Conservation (phyloP, 1,140 invertebrate genomes). For the Plectrocnemia conspersa region DNA sequence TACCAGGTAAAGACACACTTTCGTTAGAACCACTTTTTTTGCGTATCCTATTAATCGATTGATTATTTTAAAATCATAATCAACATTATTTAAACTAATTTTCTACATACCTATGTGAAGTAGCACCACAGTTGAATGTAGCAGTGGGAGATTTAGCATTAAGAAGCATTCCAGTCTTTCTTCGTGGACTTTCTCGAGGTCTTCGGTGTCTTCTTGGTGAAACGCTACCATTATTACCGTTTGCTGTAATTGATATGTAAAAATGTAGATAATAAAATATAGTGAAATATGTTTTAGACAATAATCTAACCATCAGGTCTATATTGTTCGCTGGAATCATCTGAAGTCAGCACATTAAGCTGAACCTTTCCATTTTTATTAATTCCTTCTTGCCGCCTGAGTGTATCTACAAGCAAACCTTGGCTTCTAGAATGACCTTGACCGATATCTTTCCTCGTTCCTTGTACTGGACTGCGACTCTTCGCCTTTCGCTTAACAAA, state of each 20-base stretch:
- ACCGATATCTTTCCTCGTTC: slow-evolving; percentile 39
- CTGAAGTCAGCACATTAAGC: slow-evolving; percentile 58
- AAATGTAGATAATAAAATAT: not conserved
- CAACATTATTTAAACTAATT: not conserved
- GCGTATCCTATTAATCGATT: slow-evolving; percentile 38
- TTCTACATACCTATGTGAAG: slow-evolving; percentile 26
- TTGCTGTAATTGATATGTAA: slow-evolving; percentile 21
- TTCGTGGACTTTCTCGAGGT: slow-evolving; percentile 59
- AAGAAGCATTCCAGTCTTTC: slow-evolving; percentile 54
- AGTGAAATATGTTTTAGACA: not conserved
- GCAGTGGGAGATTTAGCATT: slow-evolving; percentile 50
- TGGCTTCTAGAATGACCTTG: slow-evolving; percentile 32
- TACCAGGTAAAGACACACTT: slow-evolving; percentile 60
- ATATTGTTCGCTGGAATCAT: slow-evolving; percentile 61
- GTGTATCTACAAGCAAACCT: slow-evolving; percentile 29
- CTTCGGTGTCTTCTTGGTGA: slow-evolving; percentile 58
- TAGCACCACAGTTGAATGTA: slow-evolving; percentile 27
- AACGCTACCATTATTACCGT: slow-evolving; percentile 43
- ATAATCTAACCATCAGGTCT: slow-evolving; percentile 43
- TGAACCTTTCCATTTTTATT: slow-evolving; percentile 49
- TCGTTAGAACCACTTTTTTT: slow-evolving; percentile 52
- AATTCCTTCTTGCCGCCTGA: slow-evolving; percentile 40
- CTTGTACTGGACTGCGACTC: slow-evolving; percentile 56
- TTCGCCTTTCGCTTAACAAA: slow-evolving; percentile 52
- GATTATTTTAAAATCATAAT: not conserved